Conservation (phyloP, 2,113 vertebrate species). For the Fulica atra region DNA sequence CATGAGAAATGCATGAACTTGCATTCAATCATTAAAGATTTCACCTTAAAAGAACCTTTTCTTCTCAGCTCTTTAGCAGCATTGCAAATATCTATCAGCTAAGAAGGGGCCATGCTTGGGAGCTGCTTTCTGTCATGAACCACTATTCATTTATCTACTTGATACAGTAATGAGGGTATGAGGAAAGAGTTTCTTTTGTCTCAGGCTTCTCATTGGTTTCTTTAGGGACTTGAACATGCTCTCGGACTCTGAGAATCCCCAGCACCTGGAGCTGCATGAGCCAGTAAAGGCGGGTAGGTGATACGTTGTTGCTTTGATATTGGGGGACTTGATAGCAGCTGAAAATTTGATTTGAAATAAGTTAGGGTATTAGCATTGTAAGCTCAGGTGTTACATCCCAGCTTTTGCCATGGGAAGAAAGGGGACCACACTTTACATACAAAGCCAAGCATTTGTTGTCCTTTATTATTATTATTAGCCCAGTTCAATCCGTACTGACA, state of each 20-base stretch:
- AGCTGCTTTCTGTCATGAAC: slow-evolving; percentile 77
- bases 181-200: slow-evolving; percentile 58
- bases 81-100: slow-evolving; percentile 54
- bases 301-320: not conserved
- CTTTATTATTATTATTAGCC: not conserved
- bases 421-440: not conserved
- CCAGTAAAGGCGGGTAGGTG: slow-evolving; percentile 87
- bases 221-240: slow-evolving; percentile 96
- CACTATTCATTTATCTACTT: slow-evolving; percentile 77
- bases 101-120: slow-evolving; percentile 68
- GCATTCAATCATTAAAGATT: slow-evolving; percentile 74
- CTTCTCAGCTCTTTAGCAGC: slow-evolving; percentile 67
- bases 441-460: not conserved
- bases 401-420: not conserved
- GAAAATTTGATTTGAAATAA: not conserved
- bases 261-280: slow-evolving; percentile 90
- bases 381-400: not conserved
- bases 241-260: slow-evolving; percentile 88
- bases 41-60: slow-evolving; percentile 77
- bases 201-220: slow-evolving; percentile 59
- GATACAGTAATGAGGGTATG: slow-evolving; percentile 50
- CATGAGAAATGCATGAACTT: slow-evolving; percentile 48
- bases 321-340: not conserved
- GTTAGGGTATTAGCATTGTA: not conserved
- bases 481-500: not conserved